Evolutionary conservation across 1,140 invertebrate species (phyloP).

Genomic region (Ylistrum balloti): DNA sequence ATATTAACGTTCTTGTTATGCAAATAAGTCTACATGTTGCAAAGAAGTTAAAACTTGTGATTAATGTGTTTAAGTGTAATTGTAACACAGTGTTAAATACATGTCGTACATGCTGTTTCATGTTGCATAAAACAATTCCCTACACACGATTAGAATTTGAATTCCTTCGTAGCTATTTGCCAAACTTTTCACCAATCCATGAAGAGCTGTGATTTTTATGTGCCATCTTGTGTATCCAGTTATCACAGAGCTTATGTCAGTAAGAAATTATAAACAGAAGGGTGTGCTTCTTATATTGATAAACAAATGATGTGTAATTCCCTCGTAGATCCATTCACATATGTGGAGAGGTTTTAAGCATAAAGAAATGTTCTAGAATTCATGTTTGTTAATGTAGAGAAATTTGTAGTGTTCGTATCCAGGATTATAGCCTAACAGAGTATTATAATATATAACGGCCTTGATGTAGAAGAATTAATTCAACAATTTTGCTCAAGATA

Average conservation of each 20-base stretch:
- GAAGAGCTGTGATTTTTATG: neutral
- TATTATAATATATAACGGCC: too few species aligned
- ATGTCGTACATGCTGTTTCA: neutral
- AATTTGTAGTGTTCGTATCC: too few species aligned
- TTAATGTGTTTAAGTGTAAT: neutral
- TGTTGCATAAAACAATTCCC: neutral
- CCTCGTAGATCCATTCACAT: neutral
- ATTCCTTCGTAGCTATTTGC: neutral
- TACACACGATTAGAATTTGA: neutral
- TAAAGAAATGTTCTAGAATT: neutral
- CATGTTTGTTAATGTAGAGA: too few species aligned
- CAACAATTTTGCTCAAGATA: too few species aligned
- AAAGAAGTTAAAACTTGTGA: neutral
- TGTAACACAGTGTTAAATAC: neutral
- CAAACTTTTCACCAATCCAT: neutral
- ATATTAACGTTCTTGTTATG: neutral
- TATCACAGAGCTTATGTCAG: neutral
- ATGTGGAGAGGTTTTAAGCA: neutral
- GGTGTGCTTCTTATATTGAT: neutral
- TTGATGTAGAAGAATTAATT: too few species aligned
- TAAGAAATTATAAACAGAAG: too few species aligned
- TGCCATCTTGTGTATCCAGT: neutral
- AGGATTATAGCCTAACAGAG: too few species aligned
- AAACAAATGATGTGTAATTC: neutral
- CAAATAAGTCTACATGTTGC: slow-evolving; percentile 9